Evolutionary conservation across 2,888 invertebrate species (phyloP).

Genomic region (Tigriopus californicus): DNA sequence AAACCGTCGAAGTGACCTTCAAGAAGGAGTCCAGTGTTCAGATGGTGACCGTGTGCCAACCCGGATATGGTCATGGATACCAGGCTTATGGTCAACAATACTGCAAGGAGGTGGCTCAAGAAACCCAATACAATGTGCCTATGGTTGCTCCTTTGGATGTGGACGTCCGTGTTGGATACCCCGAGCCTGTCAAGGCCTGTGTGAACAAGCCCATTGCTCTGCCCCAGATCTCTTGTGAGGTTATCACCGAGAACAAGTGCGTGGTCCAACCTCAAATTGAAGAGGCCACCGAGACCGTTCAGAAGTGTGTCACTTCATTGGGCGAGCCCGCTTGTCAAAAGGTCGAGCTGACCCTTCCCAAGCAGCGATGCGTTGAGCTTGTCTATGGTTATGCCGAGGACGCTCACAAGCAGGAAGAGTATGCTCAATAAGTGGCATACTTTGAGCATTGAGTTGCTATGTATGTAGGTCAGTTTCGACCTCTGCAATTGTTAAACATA

Average conservation of each 20-base stretch:
- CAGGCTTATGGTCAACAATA: not conserved
- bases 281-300: constrained; percentile 11
- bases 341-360: constrained; percentile 13
- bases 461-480: no score
- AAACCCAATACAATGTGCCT: constrained; percentile 15
- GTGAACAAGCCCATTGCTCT: constrained; percentile 16
- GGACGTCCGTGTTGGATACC: constrained; percentile 12
- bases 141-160: constrained; percentile 13
- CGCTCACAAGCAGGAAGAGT: not conserved
- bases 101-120: constrained; percentile 17
- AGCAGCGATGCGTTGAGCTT: constrained; percentile 13
- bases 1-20: constrained; percentile 13
- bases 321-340: constrained; percentile 13
- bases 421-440: no score
- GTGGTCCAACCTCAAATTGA: constrained; percentile 13
- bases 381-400: constrained; percentile 15
- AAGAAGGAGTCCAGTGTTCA: constrained; percentile 10
- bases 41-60: constrained; percentile 16
- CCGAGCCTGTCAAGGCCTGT: constrained; percentile 16
- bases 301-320: constrained; percentile 10
- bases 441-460: no score
- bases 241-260: constrained; percentile 13
- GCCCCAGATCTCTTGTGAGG: constrained; percentile 13
- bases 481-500: no score
- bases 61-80: constrained; percentile 5